Percentiles rank a stretch among this genome's conserved stretches.
Evolutionary conservation across 2,888 invertebrate genomes (phyloP).

Genomic region (Caenorhabditis doughertyi): DNA sequence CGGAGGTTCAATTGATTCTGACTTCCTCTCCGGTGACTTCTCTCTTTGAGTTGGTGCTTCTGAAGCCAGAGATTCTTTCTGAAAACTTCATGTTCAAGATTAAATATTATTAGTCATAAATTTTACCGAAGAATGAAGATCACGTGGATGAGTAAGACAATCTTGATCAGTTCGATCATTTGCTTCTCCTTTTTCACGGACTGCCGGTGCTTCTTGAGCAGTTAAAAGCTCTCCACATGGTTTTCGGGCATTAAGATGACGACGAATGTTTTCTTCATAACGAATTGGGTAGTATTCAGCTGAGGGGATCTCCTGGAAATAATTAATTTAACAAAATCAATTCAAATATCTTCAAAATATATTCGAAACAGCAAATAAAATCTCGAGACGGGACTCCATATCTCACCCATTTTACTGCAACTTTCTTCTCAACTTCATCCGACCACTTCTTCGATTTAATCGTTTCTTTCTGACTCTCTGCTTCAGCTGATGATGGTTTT

Average conservation of each 20-base stretch:
- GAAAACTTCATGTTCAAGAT: no score
- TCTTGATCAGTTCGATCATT: constrained; percentile 58
- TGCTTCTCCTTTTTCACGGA: constrained; percentile 51
- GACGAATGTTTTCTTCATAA: constrained; percentile 13
- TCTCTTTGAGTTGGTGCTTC: constrained; percentile 33
- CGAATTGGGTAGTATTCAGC: constrained; percentile 51
- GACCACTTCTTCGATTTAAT: neutral
- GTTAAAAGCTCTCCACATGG: constrained; percentile 36
- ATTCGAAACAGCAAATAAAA: no score
- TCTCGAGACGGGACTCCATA: no score
- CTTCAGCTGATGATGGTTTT: neutral
- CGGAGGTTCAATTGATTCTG: neutral
- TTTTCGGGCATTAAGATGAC: constrained; percentile 19
- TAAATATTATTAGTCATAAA: no score
- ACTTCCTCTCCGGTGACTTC: constrained; percentile 6
- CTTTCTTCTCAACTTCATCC: constrained; percentile 11
- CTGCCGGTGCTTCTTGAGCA: constrained; percentile 54
- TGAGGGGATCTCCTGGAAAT: constrained; percentile 52
- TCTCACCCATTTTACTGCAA: constrained; percentile 30
- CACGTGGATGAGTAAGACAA: constrained; percentile 28
- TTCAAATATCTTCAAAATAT: neutral
- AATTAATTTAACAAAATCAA: neutral
- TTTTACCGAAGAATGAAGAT: constrained; percentile 22
- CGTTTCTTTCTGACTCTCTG: neutral
- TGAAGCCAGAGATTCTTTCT: constrained; percentile 27